These are phyloP conservation scores for Drosophila fuyamai DNA, from an alignment of 1,140 invertebrate genomes.

Conservation along the genomic window DNA sequence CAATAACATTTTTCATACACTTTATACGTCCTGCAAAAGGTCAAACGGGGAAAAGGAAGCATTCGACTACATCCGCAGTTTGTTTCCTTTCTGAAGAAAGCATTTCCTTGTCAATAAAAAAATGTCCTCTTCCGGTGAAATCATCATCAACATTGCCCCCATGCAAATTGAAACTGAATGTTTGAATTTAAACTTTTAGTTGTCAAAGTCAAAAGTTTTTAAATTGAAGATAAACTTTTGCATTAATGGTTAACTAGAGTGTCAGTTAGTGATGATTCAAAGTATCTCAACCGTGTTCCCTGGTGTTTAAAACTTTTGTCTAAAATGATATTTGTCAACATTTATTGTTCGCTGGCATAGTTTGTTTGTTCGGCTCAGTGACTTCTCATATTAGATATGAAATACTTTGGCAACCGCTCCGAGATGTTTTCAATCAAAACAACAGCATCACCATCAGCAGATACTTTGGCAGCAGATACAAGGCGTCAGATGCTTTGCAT, in stretches of 20 bases:
- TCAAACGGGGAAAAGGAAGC: conserved; percentile 27
- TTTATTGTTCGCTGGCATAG: conserved; percentile 7
- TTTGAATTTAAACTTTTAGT: conserved; percentile 19
- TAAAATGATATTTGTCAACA: conserved; percentile 30
- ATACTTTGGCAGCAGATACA: conserved; percentile 40
- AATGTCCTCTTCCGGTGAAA: conserved; percentile 36
- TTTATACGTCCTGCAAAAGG: conserved; percentile 14
- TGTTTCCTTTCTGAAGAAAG: conserved; percentile 37
- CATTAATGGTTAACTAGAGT: conserved; percentile 37
- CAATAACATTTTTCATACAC: conserved; percentile 25
- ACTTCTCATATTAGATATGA: conserved; percentile 29
- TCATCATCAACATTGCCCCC: conserved; percentile 25
- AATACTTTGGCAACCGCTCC: conserved; percentile 11
- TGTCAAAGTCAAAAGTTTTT: conserved; percentile 39
- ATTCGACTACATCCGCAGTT: conserved; percentile 54
- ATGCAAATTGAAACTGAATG: conserved; percentile 51
- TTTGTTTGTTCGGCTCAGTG: conserved; percentile 4
- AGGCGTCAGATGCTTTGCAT: conserved; percentile 70
- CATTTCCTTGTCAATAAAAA: conserved; percentile 61
- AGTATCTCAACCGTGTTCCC: conserved; percentile 5
- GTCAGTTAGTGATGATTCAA: background rate
- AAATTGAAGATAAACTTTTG: conserved; percentile 32
- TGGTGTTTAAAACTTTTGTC: conserved; percentile 11
- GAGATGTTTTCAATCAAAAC: conserved; percentile 61
- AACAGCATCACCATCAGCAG: conserved; percentile 28